Conservation (phyloP, 2,113 vertebrate species). For the Saimiri boliviensis region DNA sequence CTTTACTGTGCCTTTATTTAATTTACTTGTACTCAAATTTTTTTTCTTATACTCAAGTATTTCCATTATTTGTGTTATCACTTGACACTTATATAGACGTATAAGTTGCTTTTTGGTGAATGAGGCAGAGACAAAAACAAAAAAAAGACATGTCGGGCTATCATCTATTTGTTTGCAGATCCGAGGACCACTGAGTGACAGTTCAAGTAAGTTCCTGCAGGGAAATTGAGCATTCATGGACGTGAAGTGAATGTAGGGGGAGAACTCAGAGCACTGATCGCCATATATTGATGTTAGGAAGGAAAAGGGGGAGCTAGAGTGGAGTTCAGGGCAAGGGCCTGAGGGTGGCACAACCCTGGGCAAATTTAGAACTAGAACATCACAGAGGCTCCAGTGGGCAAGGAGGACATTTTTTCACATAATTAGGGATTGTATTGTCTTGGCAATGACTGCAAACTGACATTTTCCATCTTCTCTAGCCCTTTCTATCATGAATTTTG, state of each 20-base stretch:
- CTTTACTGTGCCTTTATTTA: not conserved
- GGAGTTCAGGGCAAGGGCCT: not conserved
- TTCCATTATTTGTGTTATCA: not conserved
- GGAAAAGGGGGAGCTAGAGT: no score
- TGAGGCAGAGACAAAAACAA: not conserved
- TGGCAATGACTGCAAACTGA: not conserved
- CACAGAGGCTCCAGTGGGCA: not conserved
- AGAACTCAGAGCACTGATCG: not conserved
- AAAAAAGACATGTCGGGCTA: not conserved
- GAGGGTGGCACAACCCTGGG: fast-evolving
- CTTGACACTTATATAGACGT: not conserved
- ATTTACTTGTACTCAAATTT: not conserved
- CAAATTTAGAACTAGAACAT: not conserved
- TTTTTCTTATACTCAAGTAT: not conserved
- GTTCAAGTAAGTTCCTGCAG: not conserved
- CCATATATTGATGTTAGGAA: not conserved
- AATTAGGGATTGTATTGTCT: not conserved
- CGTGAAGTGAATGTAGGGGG: fast-evolving
- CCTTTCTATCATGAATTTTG: not conserved
- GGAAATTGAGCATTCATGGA: not conserved
- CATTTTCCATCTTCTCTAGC: not conserved
- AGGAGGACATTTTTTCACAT: not conserved
- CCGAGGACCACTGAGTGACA: not conserved
- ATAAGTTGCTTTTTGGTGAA: not conserved
- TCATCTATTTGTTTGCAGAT: not conserved